These are phyloP conservation scores for Pseudomyrmex sp. DNA, from an alignment of 1,140 invertebrate genomes.

Conservation along the genomic window DNA sequence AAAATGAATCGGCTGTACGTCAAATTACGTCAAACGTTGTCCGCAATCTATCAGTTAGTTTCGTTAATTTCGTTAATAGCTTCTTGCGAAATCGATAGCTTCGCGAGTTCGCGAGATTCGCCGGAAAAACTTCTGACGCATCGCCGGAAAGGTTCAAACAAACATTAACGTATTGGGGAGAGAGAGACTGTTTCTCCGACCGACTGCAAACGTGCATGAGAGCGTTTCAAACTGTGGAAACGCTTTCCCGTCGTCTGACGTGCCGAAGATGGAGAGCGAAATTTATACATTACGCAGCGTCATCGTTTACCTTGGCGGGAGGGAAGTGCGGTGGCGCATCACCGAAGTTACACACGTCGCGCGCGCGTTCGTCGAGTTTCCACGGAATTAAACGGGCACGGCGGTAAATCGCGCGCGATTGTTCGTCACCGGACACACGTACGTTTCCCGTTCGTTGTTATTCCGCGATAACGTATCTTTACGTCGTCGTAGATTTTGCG, in stretches of 20 bases:
- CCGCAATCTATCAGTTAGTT: not conserved
- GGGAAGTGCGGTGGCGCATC: not conserved
- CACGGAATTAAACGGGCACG: constrained; percentile 40
- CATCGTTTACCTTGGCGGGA: constrained; percentile 43
- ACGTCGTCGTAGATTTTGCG: not conserved
- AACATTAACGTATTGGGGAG: not conserved
- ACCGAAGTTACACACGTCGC: constrained; percentile 22
- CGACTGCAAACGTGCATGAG: constrained; percentile 5
- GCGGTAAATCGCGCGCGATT: constrained; percentile 10
- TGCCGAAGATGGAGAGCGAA: constrained; percentile 11
- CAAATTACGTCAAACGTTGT: too few species aligned
- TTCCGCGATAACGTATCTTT: constrained; percentile 15
- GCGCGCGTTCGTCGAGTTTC: constrained; percentile 20
- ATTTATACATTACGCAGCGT: constrained; percentile 56
- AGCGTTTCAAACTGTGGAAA: constrained; percentile 12
- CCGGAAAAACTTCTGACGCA: constrained; percentile 7
- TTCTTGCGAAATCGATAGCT: not conserved
- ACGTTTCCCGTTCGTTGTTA: not conserved
- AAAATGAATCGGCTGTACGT: too few species aligned
- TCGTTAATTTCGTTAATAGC: constrained; percentile 63
- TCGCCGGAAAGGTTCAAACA: constrained; percentile 10
- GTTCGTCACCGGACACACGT: constrained; percentile 6
- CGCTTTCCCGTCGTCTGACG: constrained; percentile 8
- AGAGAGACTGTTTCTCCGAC: not conserved
- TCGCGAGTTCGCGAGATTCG: not conserved